These are phyloP conservation scores for Drosophila suboccidentalis DNA, from an alignment of 2,888 invertebrate genomes.

Conservation along the genomic window DNA sequence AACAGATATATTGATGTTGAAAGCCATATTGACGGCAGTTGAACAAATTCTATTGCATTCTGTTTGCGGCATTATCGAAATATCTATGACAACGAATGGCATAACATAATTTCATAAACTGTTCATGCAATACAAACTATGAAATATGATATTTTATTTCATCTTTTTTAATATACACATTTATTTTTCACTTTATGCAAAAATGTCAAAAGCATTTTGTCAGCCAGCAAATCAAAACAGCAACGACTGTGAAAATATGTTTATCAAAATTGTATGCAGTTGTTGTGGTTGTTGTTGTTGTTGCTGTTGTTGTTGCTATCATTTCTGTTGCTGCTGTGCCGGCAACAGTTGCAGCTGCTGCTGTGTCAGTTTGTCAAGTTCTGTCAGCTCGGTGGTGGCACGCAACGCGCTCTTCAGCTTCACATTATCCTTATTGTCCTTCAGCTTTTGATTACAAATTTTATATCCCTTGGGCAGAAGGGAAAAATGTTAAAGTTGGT, in stretches of 20 bases:
- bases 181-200: constrained; percentile 30
- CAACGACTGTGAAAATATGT: constrained; percentile 41
- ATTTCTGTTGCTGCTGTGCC: constrained; percentile 10
- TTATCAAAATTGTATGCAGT: constrained; percentile 40
- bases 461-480: background rate
- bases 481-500: background rate
- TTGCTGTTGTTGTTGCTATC: background rate
- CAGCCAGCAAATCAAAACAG: constrained; percentile 45
- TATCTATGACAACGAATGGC: constrained; percentile 9
- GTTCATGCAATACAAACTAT: constrained; percentile 28
- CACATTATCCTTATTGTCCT: background rate
- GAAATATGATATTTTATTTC: constrained; percentile 26
- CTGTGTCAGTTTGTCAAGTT: constrained; percentile 47
- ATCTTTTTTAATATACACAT: constrained; percentile 2
- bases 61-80: constrained; percentile 30
- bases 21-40: constrained; percentile 33
- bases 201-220: constrained; percentile 53
- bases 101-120: constrained; percentile 31
- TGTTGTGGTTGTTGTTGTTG: background rate
- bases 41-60: constrained; percentile 37
- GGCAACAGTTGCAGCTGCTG: constrained; percentile 19
- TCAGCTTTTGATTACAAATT: background rate
- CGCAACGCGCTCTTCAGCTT: constrained; percentile 7
- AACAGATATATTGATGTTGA: constrained; percentile 47
- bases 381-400: constrained; percentile 14